phyloP scores from a whole-genome alignment of 1,140 invertebrate species.

The Brachystomella parvula region DNA sequence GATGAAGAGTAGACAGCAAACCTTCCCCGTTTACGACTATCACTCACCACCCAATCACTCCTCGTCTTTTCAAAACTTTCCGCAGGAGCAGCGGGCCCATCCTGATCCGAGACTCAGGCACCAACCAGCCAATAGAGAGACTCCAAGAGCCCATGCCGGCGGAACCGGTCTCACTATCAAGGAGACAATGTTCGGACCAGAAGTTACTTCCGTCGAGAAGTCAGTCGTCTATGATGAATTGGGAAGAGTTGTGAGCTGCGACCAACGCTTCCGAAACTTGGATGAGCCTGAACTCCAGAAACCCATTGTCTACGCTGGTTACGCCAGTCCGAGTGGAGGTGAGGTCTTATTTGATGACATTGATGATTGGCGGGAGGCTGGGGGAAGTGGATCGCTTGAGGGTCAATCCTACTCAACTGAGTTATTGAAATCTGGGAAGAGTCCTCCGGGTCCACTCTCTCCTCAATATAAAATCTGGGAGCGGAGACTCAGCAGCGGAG shows the following conservation, averaged over 20 bases:
- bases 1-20: conserved; percentile 38
- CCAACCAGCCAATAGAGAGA: background rate
- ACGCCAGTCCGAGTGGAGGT: conserved; percentile 42
- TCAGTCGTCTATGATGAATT: conserved; percentile 11
- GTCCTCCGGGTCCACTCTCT: conserved; percentile 1
- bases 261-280: background rate
- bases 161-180: conserved; percentile 26
- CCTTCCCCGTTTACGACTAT: conserved; percentile 12
- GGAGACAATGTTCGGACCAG: conserved; percentile 36
- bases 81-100: background rate
- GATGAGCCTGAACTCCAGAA: background rate
- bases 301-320: background rate
- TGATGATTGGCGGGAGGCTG: conserved; percentile 51
- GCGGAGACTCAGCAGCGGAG: conserved; percentile 49
- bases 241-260: background rate
- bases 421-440: too few species aligned
- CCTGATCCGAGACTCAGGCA: background rate
- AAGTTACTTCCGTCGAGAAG: conserved; percentile 37
- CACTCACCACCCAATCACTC: background rate
- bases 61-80: background rate
- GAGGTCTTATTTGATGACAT: conserved; percentile 72
- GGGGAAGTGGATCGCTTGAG: conserved; percentile 35
- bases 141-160: conserved; percentile 9
- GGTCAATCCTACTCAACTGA: conserved; percentile 6
- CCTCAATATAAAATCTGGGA: too few species aligned